phyloP scores from a whole-genome alignment of 2,797 vertebrate species.

The Chromis chromis region DNA sequence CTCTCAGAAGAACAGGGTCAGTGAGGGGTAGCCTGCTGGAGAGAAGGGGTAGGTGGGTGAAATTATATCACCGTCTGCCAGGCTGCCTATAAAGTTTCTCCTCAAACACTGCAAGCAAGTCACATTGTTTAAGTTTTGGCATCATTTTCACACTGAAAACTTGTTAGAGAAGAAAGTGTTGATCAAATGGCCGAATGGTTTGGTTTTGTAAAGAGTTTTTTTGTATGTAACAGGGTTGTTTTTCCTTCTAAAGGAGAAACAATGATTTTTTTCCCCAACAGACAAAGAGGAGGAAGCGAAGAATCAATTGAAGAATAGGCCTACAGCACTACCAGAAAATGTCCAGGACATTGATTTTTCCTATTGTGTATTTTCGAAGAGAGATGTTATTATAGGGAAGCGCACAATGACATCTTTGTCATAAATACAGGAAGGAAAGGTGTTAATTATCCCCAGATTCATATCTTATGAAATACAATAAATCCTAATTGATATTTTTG shows the following conservation, averaged over 20 bases:
- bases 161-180: slow-evolving; percentile 15
- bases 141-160: slow-evolving; percentile 5
- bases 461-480: slow-evolving; percentile 25
- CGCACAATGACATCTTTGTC: slow-evolving; percentile 18
- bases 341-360: slow-evolving; percentile 56
- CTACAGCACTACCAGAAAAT: slow-evolving; percentile 28
- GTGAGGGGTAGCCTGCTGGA: slow-evolving; percentile 68
- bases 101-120: slow-evolving; percentile 2
- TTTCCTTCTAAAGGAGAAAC: slow-evolving; percentile 17
- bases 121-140: slow-evolving; percentile 14
- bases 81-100: slow-evolving; percentile 40
- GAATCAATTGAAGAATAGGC: slow-evolving; percentile 44
- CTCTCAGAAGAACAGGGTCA: slow-evolving; percentile 64
- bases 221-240: slow-evolving; percentile 32
- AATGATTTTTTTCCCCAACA: slow-evolving; percentile 45
- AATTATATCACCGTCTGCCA: slow-evolving; percentile 67
- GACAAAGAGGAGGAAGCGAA: slow-evolving; percentile 10
- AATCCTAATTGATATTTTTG: slow-evolving; percentile 15
- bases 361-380: slow-evolving; percentile 37
- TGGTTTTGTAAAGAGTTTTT: slow-evolving; percentile 30
- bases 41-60: slow-evolving; percentile 28
- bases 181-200: slow-evolving; percentile 4
- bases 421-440: slow-evolving; percentile 17
- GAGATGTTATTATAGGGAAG: slow-evolving; percentile 35
- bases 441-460: slow-evolving; percentile 25